Conservation (phyloP, 2,113 vertebrate genomes). For the Raja brachyura region DNA sequence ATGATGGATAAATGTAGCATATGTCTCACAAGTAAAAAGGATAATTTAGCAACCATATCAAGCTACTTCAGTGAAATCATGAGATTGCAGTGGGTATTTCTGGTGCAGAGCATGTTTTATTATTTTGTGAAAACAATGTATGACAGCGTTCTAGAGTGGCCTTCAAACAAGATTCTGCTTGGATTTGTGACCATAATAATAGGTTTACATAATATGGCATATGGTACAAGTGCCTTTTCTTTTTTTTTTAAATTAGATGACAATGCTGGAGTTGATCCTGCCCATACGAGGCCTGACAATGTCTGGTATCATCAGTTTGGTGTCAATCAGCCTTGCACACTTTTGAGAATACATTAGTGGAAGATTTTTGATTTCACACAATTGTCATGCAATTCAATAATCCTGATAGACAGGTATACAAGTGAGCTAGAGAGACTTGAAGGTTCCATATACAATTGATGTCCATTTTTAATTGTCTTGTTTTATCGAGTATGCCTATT, state of each 20-base stretch:
- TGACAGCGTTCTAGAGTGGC: neutral
- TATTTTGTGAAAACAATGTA: neutral
- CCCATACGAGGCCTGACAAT: neutral
- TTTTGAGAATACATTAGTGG: neutral
- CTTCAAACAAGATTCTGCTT: neutral
- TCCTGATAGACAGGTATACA: neutral
- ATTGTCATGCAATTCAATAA: too few species aligned
- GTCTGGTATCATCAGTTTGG: neutral
- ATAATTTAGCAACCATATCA: neutral
- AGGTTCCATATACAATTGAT: neutral
- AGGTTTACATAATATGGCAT: neutral
- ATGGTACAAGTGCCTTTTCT: neutral
- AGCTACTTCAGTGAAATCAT: neutral
- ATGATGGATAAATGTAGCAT: neutral
- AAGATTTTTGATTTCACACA: neutral
- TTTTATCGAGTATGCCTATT: neutral
- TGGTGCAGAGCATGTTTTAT: neutral
- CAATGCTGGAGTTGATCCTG: neutral
- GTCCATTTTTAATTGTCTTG: neutral
- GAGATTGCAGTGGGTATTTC: neutral
- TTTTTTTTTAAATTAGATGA: neutral
- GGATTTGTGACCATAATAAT: neutral
- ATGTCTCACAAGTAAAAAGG: neutral
- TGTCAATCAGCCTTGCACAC: neutral
- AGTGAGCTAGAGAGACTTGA: neutral